phyloP scores from a whole-genome alignment of 2,113 vertebrate genomes.

The Benitochromis conjunctus region DNA sequence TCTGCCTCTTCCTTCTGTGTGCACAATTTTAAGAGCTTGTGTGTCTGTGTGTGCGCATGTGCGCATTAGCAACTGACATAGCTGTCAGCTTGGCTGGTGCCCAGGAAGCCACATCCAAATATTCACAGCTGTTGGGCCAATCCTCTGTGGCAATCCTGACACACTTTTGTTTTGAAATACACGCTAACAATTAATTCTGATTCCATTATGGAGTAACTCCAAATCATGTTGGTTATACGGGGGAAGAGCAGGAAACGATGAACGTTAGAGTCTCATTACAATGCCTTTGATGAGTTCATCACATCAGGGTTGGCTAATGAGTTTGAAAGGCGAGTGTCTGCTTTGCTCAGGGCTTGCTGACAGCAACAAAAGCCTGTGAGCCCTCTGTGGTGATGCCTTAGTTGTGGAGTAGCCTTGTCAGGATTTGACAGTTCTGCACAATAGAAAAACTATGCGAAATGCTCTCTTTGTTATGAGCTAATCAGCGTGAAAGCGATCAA shows the following conservation, averaged over 20 bases:
- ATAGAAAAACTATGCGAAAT: not conserved
- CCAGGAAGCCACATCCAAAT: constrained; percentile 62
- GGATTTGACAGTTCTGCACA: constrained; percentile 34
- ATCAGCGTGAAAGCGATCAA: constrained; percentile 48
- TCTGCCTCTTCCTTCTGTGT: not conserved
- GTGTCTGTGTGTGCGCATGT: not conserved
- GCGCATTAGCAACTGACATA: constrained; percentile 18
- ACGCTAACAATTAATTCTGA: constrained; percentile 38
- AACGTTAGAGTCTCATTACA: constrained; percentile 10
- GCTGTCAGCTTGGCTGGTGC: constrained; percentile 57
- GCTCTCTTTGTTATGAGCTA: constrained; percentile 42
- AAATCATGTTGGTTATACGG: constrained; percentile 1
- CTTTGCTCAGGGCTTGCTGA: constrained; percentile 51
- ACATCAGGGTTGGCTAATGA: constrained; percentile 58
- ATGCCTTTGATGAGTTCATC: constrained; percentile 68
- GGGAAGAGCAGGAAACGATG: constrained; percentile 10
- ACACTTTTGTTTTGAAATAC: constrained; percentile 39
- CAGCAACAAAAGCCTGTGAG: constrained; percentile 46
- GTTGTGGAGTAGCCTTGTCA: constrained; percentile 51
- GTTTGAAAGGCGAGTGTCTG: constrained; percentile 58
- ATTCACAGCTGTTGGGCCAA: constrained; percentile 47
- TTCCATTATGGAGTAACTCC: constrained; percentile 22
- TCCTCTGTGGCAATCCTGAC: constrained; percentile 54
- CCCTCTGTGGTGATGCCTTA: constrained; percentile 40
- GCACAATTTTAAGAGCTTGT: not conserved